Conservation (phyloP, 2,888 invertebrate genomes). For the Ommatoiulus sabulosus region DNA sequence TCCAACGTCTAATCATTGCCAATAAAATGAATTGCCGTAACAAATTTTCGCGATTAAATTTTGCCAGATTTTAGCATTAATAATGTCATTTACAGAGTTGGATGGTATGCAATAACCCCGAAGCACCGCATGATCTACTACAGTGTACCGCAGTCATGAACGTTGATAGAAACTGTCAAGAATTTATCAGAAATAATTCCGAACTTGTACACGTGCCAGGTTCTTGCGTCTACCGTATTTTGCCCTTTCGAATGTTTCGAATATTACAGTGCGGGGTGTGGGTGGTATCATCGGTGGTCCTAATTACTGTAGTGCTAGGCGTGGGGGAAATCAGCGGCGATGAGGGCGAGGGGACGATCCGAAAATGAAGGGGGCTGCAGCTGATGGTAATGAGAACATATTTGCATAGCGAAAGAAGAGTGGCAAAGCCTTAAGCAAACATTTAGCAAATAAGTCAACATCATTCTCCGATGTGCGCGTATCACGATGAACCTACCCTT, state of each 20-base stretch:
- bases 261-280: not conserved
- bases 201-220: not conserved
- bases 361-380: not conserved
- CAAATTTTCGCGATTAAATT: no score
- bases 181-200: not conserved
- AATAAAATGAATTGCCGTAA: no score
- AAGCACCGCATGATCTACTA: no score
- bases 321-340: not conserved
- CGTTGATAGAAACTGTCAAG: no score
- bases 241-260: not conserved
- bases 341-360: not conserved
- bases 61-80: no score
- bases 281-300: constrained; percentile 13
- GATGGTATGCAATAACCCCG: no score
- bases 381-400: constrained; percentile 45
- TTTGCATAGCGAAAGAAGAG: constrained; percentile 12
- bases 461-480: constrained; percentile 30
- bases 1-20: no score
- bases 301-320: constrained; percentile 25
- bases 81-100: no score
- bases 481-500: constrained; percentile 47
- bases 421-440: constrained; percentile 47
- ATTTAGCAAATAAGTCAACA: constrained; percentile 47
- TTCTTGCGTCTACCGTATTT: not conserved
- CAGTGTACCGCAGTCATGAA: no score